Percentiles rank a stretch among this genome's conserved stretches.
These are phyloP conservation scores for Ciconia boyciana DNA, from an alignment of 2,113 vertebrate species.

Conservation along the genomic window DNA sequence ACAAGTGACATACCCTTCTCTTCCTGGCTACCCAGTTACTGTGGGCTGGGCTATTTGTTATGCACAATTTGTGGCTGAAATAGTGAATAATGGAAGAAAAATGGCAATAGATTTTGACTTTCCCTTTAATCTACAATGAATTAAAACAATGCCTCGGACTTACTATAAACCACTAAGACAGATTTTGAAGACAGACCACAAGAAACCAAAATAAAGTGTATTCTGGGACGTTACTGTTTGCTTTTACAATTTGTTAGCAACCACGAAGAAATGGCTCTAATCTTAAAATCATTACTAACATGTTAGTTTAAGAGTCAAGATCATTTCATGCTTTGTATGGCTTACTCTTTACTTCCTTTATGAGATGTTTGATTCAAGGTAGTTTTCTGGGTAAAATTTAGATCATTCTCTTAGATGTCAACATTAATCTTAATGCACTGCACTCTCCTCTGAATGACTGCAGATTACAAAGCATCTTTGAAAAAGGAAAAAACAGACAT, in stretches of 20 bases:
- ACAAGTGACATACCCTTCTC: neutral
- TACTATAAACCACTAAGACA: neutral
- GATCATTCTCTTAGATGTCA: constrained; percentile 21
- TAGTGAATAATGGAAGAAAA: neutral
- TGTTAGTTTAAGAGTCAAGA: neutral
- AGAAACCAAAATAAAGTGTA: neutral
- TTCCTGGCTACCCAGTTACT: neutral
- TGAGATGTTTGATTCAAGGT: neutral
- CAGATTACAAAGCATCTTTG: constrained; percentile 38
- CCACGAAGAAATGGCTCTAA: neutral
- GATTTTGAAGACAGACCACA: neutral
- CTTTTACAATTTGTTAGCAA: constrained; percentile 4
- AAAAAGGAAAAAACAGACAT: constrained; percentile 49
- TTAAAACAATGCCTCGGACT: neutral
- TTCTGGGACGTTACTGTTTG: neutral
- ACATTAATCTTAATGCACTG: constrained; percentile 6
- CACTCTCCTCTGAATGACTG: constrained; percentile 13
- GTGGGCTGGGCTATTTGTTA: neutral
- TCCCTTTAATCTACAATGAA: neutral
- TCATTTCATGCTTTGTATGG: neutral
- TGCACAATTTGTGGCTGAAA: neutral
- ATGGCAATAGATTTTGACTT: neutral
- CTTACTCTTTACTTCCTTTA: neutral
- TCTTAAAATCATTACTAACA: neutral
- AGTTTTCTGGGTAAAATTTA: constrained; percentile 23